A percentile compares a stretch with the other conserved stretches of the same genome.
These are phyloP conservation scores for Bolinopsis microptera DNA, from an alignment of 37 sponge, comb jelly and placozoan genomes.

Conservation along the genomic window DNA sequence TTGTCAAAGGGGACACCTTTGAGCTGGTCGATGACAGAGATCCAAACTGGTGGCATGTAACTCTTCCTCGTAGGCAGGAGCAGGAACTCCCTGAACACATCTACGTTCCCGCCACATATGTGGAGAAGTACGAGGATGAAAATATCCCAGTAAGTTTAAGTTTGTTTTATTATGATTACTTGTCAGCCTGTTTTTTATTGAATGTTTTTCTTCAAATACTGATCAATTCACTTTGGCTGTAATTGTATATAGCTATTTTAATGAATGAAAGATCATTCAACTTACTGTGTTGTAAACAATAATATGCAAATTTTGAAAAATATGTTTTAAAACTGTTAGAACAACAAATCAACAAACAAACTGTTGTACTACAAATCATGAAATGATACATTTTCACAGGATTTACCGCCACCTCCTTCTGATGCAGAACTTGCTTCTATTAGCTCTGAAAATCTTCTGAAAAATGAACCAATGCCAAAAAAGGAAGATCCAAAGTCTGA, in stretches of 20 bases:
- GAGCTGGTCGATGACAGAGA: conserved; percentile 15
- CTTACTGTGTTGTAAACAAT: too few relatives aligned
- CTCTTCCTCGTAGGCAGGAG: background rate
- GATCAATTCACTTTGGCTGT: too few relatives aligned
- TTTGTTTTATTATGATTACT: background rate
- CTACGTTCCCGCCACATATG: conserved; percentile 58
- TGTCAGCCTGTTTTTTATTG: background rate
- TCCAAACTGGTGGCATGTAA: conserved; percentile 66
- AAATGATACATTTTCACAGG: background rate
- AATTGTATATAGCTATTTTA: too few relatives aligned
- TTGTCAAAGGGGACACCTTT: conserved; percentile 35
- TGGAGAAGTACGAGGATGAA: background rate
- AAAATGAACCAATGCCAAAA: background rate
- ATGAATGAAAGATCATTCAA: too few relatives aligned
- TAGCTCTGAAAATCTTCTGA: background rate
- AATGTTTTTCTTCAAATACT: too few relatives aligned
- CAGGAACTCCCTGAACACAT: conserved; percentile 44
- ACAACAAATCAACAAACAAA: too few relatives aligned
- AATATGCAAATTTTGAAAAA: too few relatives aligned
- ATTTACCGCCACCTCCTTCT: conserved; percentile 11
- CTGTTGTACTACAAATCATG: too few relatives aligned
- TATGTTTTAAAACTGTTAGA: too few relatives aligned
- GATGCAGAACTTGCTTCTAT: conserved; percentile 5
- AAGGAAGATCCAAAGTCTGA: background rate
- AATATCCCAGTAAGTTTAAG: background rate